These are phyloP conservation scores for Tenthredo distinguenda DNA, from an alignment of 2,888 invertebrate genomes.

Conservation along the genomic window DNA sequence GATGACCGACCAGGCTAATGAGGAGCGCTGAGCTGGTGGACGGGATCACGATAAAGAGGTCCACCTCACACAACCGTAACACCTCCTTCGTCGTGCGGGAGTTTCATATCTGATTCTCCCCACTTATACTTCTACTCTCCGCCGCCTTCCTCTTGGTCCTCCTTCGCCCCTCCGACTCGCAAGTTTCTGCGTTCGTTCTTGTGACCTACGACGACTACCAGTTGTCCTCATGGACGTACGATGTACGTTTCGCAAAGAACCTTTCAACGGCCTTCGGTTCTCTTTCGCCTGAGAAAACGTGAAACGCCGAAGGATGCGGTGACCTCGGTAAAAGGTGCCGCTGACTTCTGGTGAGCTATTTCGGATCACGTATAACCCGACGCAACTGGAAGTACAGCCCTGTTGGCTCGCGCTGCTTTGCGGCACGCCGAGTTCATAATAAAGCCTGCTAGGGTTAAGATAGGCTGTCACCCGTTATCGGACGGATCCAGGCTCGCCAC, in stretches of 20 bases:
- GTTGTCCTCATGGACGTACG: neutral
- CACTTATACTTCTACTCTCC: neutral
- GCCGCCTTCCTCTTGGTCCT: slow-evolving; percentile 8
- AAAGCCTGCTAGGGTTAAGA: slow-evolving; percentile 77
- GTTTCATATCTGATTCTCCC: slow-evolving; percentile 53
- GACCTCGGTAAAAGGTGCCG: neutral
- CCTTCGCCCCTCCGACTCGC: neutral
- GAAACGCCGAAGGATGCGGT: no score
- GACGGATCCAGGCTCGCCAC: slow-evolving; percentile 74
- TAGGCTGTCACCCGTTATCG: slow-evolving; percentile 76
- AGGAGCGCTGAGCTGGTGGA: slow-evolving; percentile 76
- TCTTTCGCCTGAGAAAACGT: neutral
- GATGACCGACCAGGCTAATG: slow-evolving; percentile 77
- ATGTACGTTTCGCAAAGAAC: neutral
- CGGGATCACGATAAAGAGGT: slow-evolving; percentile 77
- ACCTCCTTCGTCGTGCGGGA: slow-evolving; percentile 59
- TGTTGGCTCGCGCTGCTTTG: slow-evolving; percentile 9
- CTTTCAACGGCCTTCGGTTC: neutral
- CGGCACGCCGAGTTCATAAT: slow-evolving; percentile 72
- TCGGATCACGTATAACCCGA: neutral
- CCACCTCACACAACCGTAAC: slow-evolving; percentile 66
- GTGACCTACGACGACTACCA: slow-evolving; percentile 19
- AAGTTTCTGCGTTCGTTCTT: slow-evolving; percentile 17
- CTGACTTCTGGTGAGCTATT: neutral
- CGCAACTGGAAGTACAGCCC: neutral